Percentiles rank a stretch among this genome's conserved stretches.
These are phyloP conservation scores for Pseudolycoriella hygida DNA, from an alignment of 2,888 invertebrate species.

Conservation along the genomic window DNA sequence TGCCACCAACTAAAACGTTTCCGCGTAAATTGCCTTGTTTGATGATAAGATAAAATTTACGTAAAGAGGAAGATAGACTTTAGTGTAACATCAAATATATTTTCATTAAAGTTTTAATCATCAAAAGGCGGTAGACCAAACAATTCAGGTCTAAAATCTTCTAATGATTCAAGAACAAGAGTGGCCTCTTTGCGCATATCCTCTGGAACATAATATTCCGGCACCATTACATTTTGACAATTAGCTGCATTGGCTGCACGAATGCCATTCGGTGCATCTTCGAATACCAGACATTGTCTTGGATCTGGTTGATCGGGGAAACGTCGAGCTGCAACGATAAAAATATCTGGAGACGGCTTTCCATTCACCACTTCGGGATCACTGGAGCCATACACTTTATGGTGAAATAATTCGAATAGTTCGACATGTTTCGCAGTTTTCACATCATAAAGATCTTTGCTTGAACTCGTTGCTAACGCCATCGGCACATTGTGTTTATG, in stretches of 20 bases:
- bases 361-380: slow-evolving; percentile 73
- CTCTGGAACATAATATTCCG: slow-evolving; percentile 37
- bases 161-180: slow-evolving; percentile 49
- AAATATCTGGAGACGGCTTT: slow-evolving; percentile 83
- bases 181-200: slow-evolving; percentile 41
- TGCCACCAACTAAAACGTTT: too few species aligned
- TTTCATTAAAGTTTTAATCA: not conserved
- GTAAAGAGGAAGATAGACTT: too few species aligned
- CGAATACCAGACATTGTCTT: slow-evolving; percentile 70
- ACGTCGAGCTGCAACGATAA: slow-evolving; percentile 53
- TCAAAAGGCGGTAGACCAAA: slow-evolving; percentile 66
- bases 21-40: too few species aligned
- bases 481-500: slow-evolving; percentile 58
- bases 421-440: slow-evolving; percentile 47
- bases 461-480: slow-evolving; percentile 76
- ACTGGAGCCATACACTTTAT: slow-evolving; percentile 62
- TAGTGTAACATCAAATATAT: too few species aligned
- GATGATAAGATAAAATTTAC: too few species aligned
- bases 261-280: slow-evolving; percentile 85
- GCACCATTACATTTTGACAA: slow-evolving; percentile 78
- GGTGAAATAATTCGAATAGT: slow-evolving; percentile 50
- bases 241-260: slow-evolving; percentile 57
- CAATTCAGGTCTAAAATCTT: slow-evolving; percentile 61
- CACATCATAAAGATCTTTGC: slow-evolving; percentile 47
- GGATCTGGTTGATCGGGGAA: slow-evolving; percentile 50